A percentile compares a stretch with the other conserved stretches of the same genome.
phyloP scores from a whole-genome alignment of 35 echinoderm and acorn worm species.

The Amphiura filiformis region DNA sequence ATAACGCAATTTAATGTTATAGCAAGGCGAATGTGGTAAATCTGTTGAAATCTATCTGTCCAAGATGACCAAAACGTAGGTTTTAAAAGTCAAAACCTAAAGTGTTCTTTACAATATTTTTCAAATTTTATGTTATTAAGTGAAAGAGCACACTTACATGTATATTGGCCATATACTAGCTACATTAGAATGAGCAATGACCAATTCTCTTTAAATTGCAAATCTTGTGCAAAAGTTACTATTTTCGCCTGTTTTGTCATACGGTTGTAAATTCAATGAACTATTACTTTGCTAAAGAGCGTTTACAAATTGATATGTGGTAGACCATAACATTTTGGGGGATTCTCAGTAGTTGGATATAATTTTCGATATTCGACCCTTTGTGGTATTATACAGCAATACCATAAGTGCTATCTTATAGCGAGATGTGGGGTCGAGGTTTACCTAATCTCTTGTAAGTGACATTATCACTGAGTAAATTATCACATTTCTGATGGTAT shows the following conservation, averaged over 20 bases:
- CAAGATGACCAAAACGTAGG: background rate
- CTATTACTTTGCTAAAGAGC: no score
- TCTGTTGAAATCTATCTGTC: background rate
- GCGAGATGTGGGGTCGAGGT: no score
- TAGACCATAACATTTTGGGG: background rate
- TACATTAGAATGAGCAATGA: background rate
- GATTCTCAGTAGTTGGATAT: constrained; percentile 1
- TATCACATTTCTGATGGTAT: no score
- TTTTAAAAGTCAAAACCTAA: background rate
- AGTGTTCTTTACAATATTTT: no score
- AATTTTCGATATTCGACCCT: background rate
- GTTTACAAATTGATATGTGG: no score
- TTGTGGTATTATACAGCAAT: background rate
- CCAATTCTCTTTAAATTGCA: no score
- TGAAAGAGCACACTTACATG: background rate
- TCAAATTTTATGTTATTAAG: no score
- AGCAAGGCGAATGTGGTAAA: background rate
- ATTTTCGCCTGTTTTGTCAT: background rate
- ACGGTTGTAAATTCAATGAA: background rate
- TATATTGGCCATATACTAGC: background rate
- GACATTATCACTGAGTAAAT: no score
- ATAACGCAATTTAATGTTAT: background rate
- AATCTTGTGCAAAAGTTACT: no score
- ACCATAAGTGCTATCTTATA: background rate
- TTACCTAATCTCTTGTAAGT: no score